Evolutionary conservation across 2,113 vertebrate species (phyloP), one percentile per base, ranked within the genome.

Genomic region (Dromaius novaehollandiae): DNA sequence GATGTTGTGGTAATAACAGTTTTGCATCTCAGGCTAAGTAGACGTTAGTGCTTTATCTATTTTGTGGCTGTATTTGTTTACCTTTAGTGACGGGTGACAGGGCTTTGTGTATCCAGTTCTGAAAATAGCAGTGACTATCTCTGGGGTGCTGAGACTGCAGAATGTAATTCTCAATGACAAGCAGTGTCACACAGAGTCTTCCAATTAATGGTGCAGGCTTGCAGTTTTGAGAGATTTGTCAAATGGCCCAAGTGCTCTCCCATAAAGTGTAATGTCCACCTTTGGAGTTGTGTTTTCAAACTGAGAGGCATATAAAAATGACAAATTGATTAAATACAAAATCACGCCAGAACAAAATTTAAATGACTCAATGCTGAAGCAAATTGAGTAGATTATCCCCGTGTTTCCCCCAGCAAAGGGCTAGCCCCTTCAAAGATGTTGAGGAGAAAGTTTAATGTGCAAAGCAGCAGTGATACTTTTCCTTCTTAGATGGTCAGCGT

Each of bases 401-500:
- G 30, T 79, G 32, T 94, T 48, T 34, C 10, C 7, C 19, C 3
- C 30, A 66, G 17, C n/a, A 58, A 76, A 14, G 10, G 68, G 13
- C 10, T 28, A 75, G 38, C 12, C 9, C 14, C 34, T 56, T 95
- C 89, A 87, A 78, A 69, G 75, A 30, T 69, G 66, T 86, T 40
- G 38, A 25, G 61, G 68, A 84, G 94, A 95, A 96, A 87, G 38
- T 85, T 60, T 89, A 78, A 78, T 66, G 56, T 64, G 51, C 44
- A 82, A 40, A 34, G 83, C 30, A 88, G 38, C 70, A 80, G 28
- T 73, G 79, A 83, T 30, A 34, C 42, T 74, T 76, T 36, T 15
- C 60, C 36, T 50, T 94, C 70, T 95, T 38, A 66, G 22, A 88
- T 95, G 82, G 48, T 96, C 78, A 73, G n/a, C 87, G 22, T 80